These are phyloP conservation scores for Alectura lathami DNA, from an alignment of 2,113 vertebrate species.

Conservation along the genomic window DNA sequence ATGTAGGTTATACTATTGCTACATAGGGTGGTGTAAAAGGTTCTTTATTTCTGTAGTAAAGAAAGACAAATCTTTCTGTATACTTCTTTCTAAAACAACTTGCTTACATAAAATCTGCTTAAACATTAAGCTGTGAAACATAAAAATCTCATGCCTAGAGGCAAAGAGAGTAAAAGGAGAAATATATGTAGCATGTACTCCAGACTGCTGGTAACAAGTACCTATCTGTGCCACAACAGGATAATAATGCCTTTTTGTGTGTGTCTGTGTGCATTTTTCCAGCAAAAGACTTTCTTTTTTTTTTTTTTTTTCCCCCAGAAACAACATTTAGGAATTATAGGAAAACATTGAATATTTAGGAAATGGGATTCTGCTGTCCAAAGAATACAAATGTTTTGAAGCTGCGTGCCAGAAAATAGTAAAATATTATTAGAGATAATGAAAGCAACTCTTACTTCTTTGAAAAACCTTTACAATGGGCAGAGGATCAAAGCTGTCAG, in stretches of 20 bases:
- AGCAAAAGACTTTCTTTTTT: background rate
- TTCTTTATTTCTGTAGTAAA: background rate
- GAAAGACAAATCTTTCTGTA: background rate
- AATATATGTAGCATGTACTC: background rate
- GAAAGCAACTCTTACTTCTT: background rate
- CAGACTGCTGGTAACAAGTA: background rate
- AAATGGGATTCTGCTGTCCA: background rate
- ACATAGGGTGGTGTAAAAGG: background rate
- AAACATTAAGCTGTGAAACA: background rate
- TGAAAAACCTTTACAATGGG: background rate
- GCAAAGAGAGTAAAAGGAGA: background rate
- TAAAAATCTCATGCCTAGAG: background rate
- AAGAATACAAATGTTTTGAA: constrained; percentile 11
- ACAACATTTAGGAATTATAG: background rate
- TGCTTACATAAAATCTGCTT: background rate
- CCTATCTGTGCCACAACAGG: background rate
- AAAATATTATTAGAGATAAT: background rate
- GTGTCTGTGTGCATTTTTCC: background rate
- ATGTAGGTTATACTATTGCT: background rate
- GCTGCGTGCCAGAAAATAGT: background rate
- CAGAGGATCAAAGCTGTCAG: constrained; percentile 11
- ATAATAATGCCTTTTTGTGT: background rate
- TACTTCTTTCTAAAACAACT: background rate
- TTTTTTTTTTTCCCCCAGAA: background rate
- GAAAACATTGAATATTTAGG: background rate